These are phyloP conservation scores for Geotrypetes seraphini DNA, from an alignment of 2,797 vertebrate species.

Conservation along the genomic window DNA sequence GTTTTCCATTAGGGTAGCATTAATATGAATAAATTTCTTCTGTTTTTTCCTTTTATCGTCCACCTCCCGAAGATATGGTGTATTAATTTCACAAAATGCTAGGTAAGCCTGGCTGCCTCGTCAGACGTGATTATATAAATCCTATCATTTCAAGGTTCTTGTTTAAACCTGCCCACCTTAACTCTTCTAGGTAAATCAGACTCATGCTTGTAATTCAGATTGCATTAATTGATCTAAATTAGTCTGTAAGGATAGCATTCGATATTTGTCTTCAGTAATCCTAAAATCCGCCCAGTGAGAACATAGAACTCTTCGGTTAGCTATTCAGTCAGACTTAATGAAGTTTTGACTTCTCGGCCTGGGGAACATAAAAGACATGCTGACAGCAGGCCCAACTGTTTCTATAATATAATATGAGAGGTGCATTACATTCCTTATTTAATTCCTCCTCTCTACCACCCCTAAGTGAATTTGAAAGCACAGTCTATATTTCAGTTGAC, in stretches of 20 bases:
- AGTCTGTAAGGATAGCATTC: constrained; percentile 67
- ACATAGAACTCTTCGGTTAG: constrained; percentile 3
- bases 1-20: constrained; percentile 42
- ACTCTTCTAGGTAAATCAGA: constrained; percentile 21
- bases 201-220: constrained; percentile 43
- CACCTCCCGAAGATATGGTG: constrained; percentile 21
- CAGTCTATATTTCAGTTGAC: too few relatives aligned
- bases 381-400: neutral
- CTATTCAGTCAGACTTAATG: neutral
- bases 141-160: constrained; percentile 24
- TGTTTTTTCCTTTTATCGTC: constrained; percentile 34
- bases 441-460: too few relatives aligned
- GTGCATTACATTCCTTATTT: too few relatives aligned
- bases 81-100: constrained; percentile 41
- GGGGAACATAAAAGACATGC: neutral
- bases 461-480: too few relatives aligned
- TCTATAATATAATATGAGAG: neutral
- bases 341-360: neutral
- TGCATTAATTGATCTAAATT: too few relatives aligned
- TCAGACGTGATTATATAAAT: constrained; percentile 11
- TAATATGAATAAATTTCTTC: constrained; percentile 40
- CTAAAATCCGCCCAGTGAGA: constrained; percentile 35
- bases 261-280: constrained; percentile 61
- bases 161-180: constrained; percentile 18
- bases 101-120: constrained; percentile 28